Evolutionary conservation across 2,888 invertebrate species (phyloP), one percentile per base, ranked within the genome.

Genomic region (Pterobdella sp.): DNA sequence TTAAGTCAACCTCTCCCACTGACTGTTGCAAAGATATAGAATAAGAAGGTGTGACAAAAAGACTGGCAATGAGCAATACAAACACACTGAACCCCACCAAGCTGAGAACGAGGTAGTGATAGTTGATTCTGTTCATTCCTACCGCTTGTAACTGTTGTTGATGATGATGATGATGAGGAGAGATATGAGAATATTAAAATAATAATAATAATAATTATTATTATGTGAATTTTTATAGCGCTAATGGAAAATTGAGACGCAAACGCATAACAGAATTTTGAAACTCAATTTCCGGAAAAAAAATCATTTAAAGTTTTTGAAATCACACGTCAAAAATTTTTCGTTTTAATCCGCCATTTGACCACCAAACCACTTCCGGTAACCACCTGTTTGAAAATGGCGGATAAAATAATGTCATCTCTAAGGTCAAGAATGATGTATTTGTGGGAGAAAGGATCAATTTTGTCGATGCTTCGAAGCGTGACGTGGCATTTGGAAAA

Each of bases 51-150:
- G 49, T 42, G 7, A 42, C 7, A 42, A 42, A 42, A 42, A 42
- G 7, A 42, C 7, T 42, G 7, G 49, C 22, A 14, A 7, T 63
- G 26, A 49, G n/a, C 10, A 63, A 63, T n/a, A 14, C n/a, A 29
- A 63, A 7, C n/a, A 63, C 14, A n/a, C 7, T 10, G 0, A 36
- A 37, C 75, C 80, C 79, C 75, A 82, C 82, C 78, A 82, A 72
- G 4, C 80, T 80, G 32, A 79, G 81, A 1, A 83, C 75, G 31
- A 84, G 74, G 75, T 83, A 83, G 69, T 81, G 79, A 73, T 84
- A 84, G 34, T 81, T 81, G 10, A 78, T 76, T 77, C 81, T 80
- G 72, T 82, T 82, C 84, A 84, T 83, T 10, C 83, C 84, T 63
- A 83, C 79, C 72, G 81, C 79, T 65, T 79, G 79, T 64, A 83